These are phyloP conservation scores for Opisthocomus hoazin DNA, from an alignment of 2,113 vertebrate species.

Conservation along the genomic window DNA sequence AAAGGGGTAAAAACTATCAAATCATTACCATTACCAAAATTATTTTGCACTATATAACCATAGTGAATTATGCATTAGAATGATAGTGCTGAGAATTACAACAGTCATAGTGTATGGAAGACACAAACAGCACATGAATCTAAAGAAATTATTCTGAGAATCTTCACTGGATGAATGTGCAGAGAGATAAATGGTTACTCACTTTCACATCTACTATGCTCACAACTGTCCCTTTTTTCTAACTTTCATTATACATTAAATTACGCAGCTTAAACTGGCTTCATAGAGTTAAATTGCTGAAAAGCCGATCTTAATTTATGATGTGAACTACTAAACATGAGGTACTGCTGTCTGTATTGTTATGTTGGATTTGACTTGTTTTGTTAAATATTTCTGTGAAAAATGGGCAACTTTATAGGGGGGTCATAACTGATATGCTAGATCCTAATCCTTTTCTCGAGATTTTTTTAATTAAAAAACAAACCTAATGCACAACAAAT, in stretches of 20 bases:
- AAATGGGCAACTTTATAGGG: not conserved
- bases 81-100: constrained; percentile 7
- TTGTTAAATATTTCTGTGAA: not conserved
- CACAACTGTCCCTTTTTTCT: not conserved
- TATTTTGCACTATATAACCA: not conserved
- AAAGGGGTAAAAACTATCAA: constrained; percentile 5
- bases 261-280: not conserved
- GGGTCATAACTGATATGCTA: not conserved
- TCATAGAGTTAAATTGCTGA: not conserved
- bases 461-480: not conserved
- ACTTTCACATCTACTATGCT: not conserved
- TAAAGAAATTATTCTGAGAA: not conserved
- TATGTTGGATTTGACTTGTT: not conserved
- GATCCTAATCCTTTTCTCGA: not conserved
- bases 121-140: not conserved
- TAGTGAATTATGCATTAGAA: constrained; percentile 2
- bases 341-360: not conserved
- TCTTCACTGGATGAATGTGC: not conserved
- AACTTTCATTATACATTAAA: not conserved
- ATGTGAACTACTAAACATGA: not conserved
- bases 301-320: not conserved
- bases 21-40: not conserved
- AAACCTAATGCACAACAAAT: not conserved
- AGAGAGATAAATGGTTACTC: not conserved
- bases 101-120: not conserved